These are phyloP conservation scores for Athalia cordata DNA, from an alignment of 2,888 invertebrate genomes.

Conservation along the genomic window DNA sequence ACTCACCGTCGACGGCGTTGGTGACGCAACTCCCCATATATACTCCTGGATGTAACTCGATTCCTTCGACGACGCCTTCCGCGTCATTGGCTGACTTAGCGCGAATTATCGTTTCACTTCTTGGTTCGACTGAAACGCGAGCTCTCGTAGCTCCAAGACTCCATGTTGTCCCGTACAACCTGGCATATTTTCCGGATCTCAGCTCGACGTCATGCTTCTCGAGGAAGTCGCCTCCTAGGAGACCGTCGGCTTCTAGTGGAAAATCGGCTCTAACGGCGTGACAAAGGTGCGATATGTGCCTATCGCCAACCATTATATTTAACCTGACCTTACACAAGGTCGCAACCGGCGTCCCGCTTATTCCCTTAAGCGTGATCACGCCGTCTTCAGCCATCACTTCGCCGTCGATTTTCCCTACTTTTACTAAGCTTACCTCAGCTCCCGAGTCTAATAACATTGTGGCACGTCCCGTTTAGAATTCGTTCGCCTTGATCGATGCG, in stretches of 20 bases:
- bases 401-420: constrained; percentile 14
- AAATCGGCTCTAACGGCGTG: constrained; percentile 10
- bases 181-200: not conserved
- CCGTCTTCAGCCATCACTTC: not conserved
- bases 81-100: not conserved
- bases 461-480: not conserved
- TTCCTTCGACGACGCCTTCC: constrained; percentile 15
- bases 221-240: not conserved
- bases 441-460: constrained; percentile 6
- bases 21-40: constrained; percentile 14
- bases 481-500: not conserved
- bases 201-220: constrained; percentile 13
- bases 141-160: not conserved
- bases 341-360: not conserved
- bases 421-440: constrained; percentile 17
- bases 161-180: constrained; percentile 7
- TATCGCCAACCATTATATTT: constrained; percentile 17
- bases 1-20: constrained; percentile 2
- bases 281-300: constrained; percentile 2
- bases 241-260: constrained; percentile 16
- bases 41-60: constrained; percentile 4
- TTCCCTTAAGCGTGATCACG: not conserved
- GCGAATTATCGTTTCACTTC: not conserved
- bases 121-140: not conserved
- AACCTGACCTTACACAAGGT: constrained; percentile 15